Base-by-base conservation (phyloP, 2,797 vertebrate genomes). In the Nothura maculosa region DNA sequence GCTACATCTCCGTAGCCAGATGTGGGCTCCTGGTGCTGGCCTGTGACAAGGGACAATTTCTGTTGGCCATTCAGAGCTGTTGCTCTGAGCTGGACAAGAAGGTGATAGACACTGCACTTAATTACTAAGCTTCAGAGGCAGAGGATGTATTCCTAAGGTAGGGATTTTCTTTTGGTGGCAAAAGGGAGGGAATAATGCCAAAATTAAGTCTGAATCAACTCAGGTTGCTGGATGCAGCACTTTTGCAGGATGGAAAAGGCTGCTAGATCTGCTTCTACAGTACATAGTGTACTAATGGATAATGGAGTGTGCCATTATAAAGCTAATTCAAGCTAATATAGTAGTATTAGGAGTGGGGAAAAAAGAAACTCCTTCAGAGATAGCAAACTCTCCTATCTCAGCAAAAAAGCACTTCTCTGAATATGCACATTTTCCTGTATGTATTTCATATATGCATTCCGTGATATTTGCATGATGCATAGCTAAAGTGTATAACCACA, bases 21-120 rank as follows among this genome's bases (percentile, higher is more conserved):
- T 1, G 12, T 19, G 12, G 36, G 25, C 22, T 74, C 48, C 34
- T 18, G 61, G 25, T 40, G 27, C 30, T 42, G 34, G 22, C 19
- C 3, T 6, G 27, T 4, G 13, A 9, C 6, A 10, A 0, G 0
- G 55, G 18, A 36, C 1, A 0, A 15, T 69, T 73, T 20, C 45
- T 66, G 28, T 7, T 54, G 45, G 21, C 1, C 1, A 18, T 81
- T 25, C 47, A 27, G 22, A 43, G 61, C 19, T 1, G 19, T 19
- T 62, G 21, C 9, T 47, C 34, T 68, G 21, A 21, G 8, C 67
- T 18, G 25, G 21, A 18, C 1, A 1, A 0, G 3, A 28, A 77
- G 25, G 14, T 45, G 30, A 28, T 34, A 69, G 43, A 38, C 28
- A 32, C 32, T n/a, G 6, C 8, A 18, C 27, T 12, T 5, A 6